A percentile compares a stretch with the other conserved stretches of the same genome.
Conservation (phyloP, 2,888 invertebrate genomes). For the Andrena flavipes region DNA sequence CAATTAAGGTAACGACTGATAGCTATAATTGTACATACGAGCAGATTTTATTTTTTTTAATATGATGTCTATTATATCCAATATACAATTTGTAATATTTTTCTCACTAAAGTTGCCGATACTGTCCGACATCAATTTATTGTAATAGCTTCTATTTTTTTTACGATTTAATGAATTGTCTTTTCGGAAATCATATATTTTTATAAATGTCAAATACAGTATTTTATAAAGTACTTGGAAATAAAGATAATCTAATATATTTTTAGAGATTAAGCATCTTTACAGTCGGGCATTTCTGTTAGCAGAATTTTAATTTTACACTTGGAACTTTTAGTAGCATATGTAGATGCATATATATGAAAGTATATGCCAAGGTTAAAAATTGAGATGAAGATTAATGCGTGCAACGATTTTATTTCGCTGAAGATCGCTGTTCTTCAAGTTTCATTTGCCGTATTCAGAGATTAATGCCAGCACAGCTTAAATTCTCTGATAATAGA, state of each 20-base stretch:
- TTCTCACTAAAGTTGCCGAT: slow-evolving; percentile 1
- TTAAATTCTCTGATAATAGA: slow-evolving; percentile 50
- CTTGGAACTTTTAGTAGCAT: neutral
- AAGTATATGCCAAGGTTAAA: neutral
- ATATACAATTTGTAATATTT: slow-evolving; percentile 27
- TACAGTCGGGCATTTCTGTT: neutral
- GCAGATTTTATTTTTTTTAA: slow-evolving; percentile 38
- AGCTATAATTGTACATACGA: slow-evolving; percentile 49
- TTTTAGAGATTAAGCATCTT: neutral
- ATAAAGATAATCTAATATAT: slow-evolving; percentile 19
- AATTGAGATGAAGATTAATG: slow-evolving; percentile 24
- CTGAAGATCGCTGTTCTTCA: slow-evolving; percentile 20
- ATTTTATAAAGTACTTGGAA: slow-evolving; percentile 29
- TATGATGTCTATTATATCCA: slow-evolving; percentile 4
- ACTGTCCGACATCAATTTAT: neutral
- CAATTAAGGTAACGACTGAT: neutral
- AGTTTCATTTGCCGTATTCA: slow-evolving; percentile 51
- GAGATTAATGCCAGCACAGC: slow-evolving; percentile 49
- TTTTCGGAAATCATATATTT: slow-evolving; percentile 10
- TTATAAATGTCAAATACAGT: slow-evolving; percentile 1
- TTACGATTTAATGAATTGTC: neutral
- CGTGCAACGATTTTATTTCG: neutral
- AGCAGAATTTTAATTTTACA: neutral
- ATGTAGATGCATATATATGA: neutral
- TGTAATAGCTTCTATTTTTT: slow-evolving; percentile 1